Base-by-base conservation (phyloP, 2,888 invertebrate species). In the Galeruca laticollis region DNA sequence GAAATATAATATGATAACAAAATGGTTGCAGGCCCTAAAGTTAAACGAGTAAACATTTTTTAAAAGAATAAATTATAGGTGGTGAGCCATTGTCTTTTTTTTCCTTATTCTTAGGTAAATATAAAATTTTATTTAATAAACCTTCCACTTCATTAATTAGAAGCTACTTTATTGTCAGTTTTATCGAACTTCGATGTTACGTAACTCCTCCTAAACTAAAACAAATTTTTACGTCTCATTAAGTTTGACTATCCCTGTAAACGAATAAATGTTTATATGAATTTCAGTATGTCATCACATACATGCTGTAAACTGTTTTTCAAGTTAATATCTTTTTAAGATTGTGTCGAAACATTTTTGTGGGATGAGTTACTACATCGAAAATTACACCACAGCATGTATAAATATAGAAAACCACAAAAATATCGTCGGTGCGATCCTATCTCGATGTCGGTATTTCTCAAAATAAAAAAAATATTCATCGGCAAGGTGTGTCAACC, bases 401-500 rank as follows among this genome's bases (percentile, higher is more conserved):
- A 35, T 66, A 66, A 59, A 66, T 66, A 66, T 66, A 66, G 66
- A 66, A 66, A 51, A 59, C 66, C 66, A 21, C 66, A 59, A 59
- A 64, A 47, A 57, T 57, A 57, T 57, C 31, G 11, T 40, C 56
- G 8, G 56, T 43, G 54, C 57, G 56, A 57, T 57, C n/a, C 5
- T 59, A 60, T 59, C 59, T 47, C 18, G 40, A 15, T 61, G 21
- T 54, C 33, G 21, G 37, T 62, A 35, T 51, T 63, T 63, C 40
- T 21, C 5, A 15, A 54, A 52, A 62, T 11, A 13, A 37, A 33
- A 52, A 52, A 52, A 52, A 70, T 61, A 59, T 43, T 37, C 60
- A 65, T 60, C 56, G 33, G 11, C 47, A 56, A 70, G 70, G 70
- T 60, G 67, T 70, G 67, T 70, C 70, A 59, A 60, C 67, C 54